phyloP scores from a whole-genome alignment of 2,113 vertebrate genomes.

The Centrocercus urophasianus region DNA sequence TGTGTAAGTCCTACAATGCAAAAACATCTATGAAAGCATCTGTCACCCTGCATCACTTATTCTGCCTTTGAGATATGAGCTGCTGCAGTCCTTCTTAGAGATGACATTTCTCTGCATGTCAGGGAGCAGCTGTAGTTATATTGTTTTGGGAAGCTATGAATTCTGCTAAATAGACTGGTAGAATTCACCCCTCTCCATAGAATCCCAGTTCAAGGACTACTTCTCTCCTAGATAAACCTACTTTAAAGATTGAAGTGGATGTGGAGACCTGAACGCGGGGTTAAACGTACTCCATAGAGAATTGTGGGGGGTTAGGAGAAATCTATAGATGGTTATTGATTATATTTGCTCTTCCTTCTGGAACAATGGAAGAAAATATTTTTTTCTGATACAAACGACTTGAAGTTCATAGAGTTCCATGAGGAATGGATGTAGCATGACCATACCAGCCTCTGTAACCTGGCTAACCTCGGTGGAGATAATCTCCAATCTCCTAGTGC shows the following conservation, averaged over 20 bases:
- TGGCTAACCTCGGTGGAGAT: neutral
- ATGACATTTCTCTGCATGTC: slow-evolving; percentile 5
- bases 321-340: neutral
- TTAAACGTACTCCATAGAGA: neutral
- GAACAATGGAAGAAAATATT: neutral
- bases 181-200: neutral
- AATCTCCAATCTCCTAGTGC: neutral
- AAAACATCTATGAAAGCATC: slow-evolving; percentile 63
- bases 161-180: slow-evolving; percentile 9
- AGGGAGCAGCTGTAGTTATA: slow-evolving; percentile 20
- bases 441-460: neutral
- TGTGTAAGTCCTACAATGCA: slow-evolving; percentile 48
- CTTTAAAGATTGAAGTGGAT: neutral
- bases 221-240: neutral
- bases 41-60: slow-evolving; percentile 46
- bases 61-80: slow-evolving; percentile 49
- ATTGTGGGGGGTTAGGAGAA: neutral
- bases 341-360: neutral
- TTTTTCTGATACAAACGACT: neutral
- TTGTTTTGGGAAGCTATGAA: slow-evolving; percentile 9
- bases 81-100: slow-evolving; percentile 22
- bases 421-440: neutral
- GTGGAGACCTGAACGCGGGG: neutral
- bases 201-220: neutral
- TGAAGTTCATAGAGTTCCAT: neutral